Evolutionary conservation across 1,140 invertebrate species (phyloP), one percentile per base, ranked within the genome.

Genomic region (Steinernema feltiae): DNA sequence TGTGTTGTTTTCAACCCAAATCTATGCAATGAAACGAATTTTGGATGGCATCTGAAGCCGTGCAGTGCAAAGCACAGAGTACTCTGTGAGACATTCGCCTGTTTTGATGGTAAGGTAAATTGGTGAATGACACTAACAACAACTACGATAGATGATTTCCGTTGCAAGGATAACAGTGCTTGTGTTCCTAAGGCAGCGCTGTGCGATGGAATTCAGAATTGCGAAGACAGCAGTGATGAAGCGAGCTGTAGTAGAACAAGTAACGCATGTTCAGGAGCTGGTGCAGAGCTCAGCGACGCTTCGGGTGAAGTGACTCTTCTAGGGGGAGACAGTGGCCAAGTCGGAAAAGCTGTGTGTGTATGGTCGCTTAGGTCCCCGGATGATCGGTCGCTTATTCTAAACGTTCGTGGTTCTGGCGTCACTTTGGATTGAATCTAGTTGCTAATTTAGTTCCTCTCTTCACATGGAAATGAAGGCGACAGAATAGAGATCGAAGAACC

Each of bases 151-250:
- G 74, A 75, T 30, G 53, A 32, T 12, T 75, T 30, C 3, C 74
- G 74, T 1, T 75, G 74, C 30, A 29, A 21, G 32, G 71, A 76
- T 53, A 76, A 76, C 48, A 72, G 48, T 15, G 41, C 30, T 15
- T 76, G 72, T 48, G 48, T 63, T 53, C 72, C 72, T 12, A 53
- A 27, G 18, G 15, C 24, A 1, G 32, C 75, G 1, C 1, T 15
- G 7, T 29, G 32, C 32, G 46, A 79, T 24, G 32, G 48, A 18
- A 48, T 76, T 12, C 72, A 73, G 83, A 83, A 73, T 82, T 86
- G 69, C 82, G 87, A 84, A 88, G 86, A 75, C 41, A 29, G 30
- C 24, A 70, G 41, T 17, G 74, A 75, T 30, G 74, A 75, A 32
- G 53, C 7, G 53, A 12, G 24, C 24, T 63, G 53, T 21, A 27